phyloP scores from a whole-genome alignment of 2,113 vertebrate genomes.

The Erinaceus europaeus region DNA sequence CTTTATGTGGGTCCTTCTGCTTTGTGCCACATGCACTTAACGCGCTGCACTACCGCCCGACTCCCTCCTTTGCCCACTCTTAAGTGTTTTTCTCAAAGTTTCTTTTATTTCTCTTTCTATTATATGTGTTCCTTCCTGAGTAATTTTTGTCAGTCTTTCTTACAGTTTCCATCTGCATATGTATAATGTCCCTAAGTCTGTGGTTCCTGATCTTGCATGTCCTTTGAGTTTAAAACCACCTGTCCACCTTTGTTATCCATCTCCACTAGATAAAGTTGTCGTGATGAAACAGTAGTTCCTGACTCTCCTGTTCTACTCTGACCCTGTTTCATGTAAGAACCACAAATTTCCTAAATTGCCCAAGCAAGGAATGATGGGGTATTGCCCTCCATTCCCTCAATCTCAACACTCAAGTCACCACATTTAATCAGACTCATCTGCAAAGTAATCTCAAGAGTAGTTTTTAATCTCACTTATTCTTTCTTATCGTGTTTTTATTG shows the following conservation, averaged over 20 bases:
- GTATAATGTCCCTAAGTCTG: neutral
- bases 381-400: neutral
- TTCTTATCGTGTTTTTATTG: neutral
- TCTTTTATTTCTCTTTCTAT: neutral
- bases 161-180: neutral
- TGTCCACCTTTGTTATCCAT: neutral
- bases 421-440: neutral
- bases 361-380: neutral
- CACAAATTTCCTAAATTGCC: neutral
- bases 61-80: neutral
- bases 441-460: neutral
- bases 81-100: neutral
- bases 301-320: neutral
- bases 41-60: no score
- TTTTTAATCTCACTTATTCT: no score
- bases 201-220: neutral
- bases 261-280: neutral
- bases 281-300: neutral
- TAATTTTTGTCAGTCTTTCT: neutral
- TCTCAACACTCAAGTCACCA: neutral
- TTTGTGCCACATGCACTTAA: no score
- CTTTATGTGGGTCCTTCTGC: no score
- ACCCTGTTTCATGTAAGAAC: neutral
- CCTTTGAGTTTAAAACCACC: neutral
- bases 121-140: neutral